phyloP scores from a whole-genome alignment of 1,140 invertebrate species.

The Epicauta chinensis region DNA sequence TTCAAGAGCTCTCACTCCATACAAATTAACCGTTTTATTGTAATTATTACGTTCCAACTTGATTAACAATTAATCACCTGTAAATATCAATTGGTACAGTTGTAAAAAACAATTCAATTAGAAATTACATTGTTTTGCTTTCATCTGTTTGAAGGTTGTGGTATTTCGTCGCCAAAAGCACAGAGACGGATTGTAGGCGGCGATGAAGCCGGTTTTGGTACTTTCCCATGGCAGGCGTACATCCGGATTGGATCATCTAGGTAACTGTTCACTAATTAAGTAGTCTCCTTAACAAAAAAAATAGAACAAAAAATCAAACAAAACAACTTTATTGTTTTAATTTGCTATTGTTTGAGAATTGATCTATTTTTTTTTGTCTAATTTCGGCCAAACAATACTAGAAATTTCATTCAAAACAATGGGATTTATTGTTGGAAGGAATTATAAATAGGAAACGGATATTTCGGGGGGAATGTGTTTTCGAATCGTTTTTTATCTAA shows the following conservation, averaged over 20 bases:
- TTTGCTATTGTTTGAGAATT: no score
- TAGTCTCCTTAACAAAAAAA: background rate
- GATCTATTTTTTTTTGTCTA: no score
- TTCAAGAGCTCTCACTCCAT: no score
- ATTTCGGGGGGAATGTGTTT: no score
- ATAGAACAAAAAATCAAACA: no score
- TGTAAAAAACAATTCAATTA: background rate
- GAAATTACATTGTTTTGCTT: constrained; percentile 2
- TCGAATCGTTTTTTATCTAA: no score
- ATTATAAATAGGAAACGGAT: no score
- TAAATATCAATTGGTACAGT: background rate
- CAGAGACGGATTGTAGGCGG: constrained; percentile 88
- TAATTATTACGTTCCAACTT: background rate
- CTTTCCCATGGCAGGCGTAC: constrained; percentile 95
- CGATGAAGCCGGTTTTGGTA: constrained; percentile 87
- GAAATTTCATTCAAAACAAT: no score
- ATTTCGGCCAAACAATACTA: no score
- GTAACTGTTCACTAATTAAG: constrained; percentile 41
- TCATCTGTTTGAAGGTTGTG: constrained; percentile 60
- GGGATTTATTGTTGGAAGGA: no score
- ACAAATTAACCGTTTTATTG: no score
- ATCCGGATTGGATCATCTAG: constrained; percentile 80
- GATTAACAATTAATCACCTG: background rate
- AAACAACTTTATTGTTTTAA: no score
- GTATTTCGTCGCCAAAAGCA: constrained; percentile 72